These are phyloP conservation scores for Troides oblongomaculatus DNA, from an alignment of 2,888 invertebrate genomes.

Conservation along the genomic window DNA sequence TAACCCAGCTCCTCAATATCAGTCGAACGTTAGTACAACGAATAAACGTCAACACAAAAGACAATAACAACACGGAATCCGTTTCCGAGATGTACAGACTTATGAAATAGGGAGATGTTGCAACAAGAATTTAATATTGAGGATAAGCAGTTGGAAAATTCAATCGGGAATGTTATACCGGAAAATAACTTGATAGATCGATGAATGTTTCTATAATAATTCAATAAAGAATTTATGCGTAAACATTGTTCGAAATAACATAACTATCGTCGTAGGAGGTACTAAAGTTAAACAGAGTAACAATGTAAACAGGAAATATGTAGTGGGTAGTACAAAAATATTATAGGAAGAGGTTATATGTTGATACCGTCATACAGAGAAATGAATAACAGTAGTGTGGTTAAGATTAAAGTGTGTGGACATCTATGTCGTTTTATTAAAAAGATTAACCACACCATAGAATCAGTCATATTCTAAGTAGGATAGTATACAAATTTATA, in stretches of 20 bases:
- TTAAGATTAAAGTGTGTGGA: too few species aligned
- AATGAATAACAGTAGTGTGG: too few species aligned
- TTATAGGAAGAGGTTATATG: too few species aligned
- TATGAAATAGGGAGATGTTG: slow-evolving; percentile 43
- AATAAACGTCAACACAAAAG: slow-evolving; percentile 11
- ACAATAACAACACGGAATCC: slow-evolving; percentile 15
- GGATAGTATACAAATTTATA: too few species aligned
- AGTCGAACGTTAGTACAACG: background rate
- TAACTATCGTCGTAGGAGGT: background rate
- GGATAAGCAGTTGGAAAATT: slow-evolving; percentile 62
- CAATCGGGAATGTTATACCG: slow-evolving; percentile 53
- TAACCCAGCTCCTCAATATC: background rate
- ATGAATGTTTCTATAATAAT: slow-evolving; percentile 28
- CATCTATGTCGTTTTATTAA: too few species aligned
- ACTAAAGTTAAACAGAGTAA: background rate
- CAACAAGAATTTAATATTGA: slow-evolving; percentile 70
- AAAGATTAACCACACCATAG: too few species aligned
- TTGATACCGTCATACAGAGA: too few species aligned
- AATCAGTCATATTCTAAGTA: too few species aligned
- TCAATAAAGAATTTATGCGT: slow-evolving; percentile 15
- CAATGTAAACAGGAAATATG: background rate
- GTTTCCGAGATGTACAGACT: slow-evolving; percentile 31
- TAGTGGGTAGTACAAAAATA: too few species aligned
- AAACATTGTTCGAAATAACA: background rate
- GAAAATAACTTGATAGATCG: slow-evolving; percentile 45